Base-by-base conservation (phyloP, 2,797 vertebrate genomes). In the Huso huso region DNA sequence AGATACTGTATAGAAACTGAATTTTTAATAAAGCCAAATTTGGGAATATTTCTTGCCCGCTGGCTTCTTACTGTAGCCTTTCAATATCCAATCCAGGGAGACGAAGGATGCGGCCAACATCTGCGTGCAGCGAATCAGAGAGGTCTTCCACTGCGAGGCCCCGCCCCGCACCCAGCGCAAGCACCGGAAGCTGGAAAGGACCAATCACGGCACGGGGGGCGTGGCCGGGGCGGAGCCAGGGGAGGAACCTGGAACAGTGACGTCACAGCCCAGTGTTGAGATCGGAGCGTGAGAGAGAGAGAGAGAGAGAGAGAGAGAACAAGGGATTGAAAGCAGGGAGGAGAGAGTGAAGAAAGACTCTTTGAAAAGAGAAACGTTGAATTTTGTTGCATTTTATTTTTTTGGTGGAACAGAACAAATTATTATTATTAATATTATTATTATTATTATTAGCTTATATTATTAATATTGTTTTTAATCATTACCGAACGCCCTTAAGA, bases 171-270 rank as follows among this genome's bases (percentile, higher is more conserved):
- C 86, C 70, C 82, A 81, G 3, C 86, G 86, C 63, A 90, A 86
- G 69, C 90, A 93, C 75, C 89, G 87, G 74, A 90, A 89, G 74
- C 83, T 93, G 74, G 88, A 92, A 74, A 78, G 89, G 74, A 89
- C 85, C 18, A 76, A 83, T 69, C 70, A 73, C 68, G 73, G 73
- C 1, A 51, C 68, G 71, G 0, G 73, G 63, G 78, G 4, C 18
- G 75, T 62, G 62, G 57, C 68, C 64, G 79, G 75, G 71, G 74
- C 63, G 50, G 15, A 69, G 49, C 79, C 75, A 61, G 72, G 59
- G 68, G 75, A 80, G 55, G 70, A 48, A 66, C 69, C 78, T 67
- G 62, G 73, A 58, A 72, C 78, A 69, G 78, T 69, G 61, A 69
- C 77, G 4, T 7, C 10, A 65, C 77, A 79, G 70, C 83, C 75